These are phyloP conservation scores for Drosophila ustulata DNA, from an alignment of 2,888 invertebrate genomes.

Conservation along the genomic window DNA sequence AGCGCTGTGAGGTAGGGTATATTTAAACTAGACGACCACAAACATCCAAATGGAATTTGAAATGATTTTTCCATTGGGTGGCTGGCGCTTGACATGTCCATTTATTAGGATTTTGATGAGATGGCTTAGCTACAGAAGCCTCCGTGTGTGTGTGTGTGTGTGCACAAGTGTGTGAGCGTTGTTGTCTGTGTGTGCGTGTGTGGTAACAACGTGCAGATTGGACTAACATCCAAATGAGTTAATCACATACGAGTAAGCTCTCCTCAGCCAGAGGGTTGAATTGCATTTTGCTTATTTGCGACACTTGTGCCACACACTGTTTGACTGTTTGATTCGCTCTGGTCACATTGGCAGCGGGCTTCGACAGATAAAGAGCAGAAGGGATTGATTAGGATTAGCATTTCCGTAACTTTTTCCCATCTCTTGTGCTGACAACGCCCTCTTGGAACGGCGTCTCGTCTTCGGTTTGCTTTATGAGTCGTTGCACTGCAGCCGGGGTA, in stretches of 20 bases:
- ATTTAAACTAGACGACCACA: constrained; percentile 27
- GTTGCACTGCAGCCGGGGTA: constrained; percentile 39
- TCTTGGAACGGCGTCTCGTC: constrained; percentile 2
- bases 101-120: constrained; percentile 50
- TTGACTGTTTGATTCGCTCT: not conserved
- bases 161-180: constrained; percentile 24
- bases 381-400: not conserved
- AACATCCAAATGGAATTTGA: constrained; percentile 53
- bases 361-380: not conserved
- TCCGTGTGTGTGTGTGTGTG: not conserved
- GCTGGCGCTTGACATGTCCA: constrained; percentile 25
- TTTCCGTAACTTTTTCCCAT: not conserved
- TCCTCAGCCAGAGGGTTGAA: constrained; percentile 14
- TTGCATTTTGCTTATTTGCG: constrained; percentile 40
- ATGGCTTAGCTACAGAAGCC: constrained; percentile 40
- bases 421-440: constrained; percentile 5
- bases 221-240: constrained; percentile 45
- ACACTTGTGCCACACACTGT: constrained; percentile 30
- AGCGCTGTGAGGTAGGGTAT: constrained; percentile 9
- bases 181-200: constrained; percentile 7
- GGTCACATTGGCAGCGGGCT: not conserved
- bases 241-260: constrained; percentile 42
- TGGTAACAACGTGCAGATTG: constrained; percentile 43
- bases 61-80: constrained; percentile 43
- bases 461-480: constrained; percentile 28